Evolutionary conservation across 2,888 invertebrate species (phyloP).

Genomic region (Keiferia lycopersicella): DNA sequence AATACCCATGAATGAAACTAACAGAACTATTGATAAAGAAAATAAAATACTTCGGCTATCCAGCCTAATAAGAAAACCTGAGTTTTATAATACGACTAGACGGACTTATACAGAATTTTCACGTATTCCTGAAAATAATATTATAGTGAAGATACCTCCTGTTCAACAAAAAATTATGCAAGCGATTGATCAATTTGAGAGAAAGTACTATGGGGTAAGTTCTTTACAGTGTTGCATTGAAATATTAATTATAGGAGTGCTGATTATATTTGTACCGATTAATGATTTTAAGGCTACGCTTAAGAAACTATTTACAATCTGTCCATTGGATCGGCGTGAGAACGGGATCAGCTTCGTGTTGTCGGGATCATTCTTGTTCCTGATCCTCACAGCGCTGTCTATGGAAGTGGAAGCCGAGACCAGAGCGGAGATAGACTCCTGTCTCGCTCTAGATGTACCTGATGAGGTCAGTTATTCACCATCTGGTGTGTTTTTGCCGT

Average conservation of each 20-base stretch:
- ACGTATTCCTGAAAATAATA: background rate
- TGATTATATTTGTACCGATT: background rate
- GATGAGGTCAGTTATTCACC: slow-evolving; percentile 46
- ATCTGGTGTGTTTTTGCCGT: background rate
- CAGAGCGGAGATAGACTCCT: slow-evolving; percentile 56
- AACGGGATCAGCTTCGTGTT: slow-evolving; percentile 73
- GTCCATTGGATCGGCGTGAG: slow-evolving; percentile 51
- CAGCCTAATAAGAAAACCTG: background rate
- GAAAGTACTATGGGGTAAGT: slow-evolving; percentile 51
- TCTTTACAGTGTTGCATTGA: background rate
- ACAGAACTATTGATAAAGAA: background rate
- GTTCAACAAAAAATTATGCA: slow-evolving; percentile 12
- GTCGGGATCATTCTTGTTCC: slow-evolving; percentile 63
- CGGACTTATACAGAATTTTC: background rate
- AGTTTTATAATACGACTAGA: background rate
- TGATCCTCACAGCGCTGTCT: slow-evolving; percentile 59
- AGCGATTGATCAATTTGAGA: slow-evolving; percentile 47
- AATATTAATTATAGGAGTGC: no score
- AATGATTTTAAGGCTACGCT: slow-evolving; percentile 52
- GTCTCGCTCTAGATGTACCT: slow-evolving; percentile 47
- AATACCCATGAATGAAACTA: background rate
- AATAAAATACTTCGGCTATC: background rate
- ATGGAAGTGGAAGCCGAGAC: slow-evolving; percentile 58
- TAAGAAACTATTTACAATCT: slow-evolving; percentile 50
- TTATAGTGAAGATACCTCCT: background rate